A percentile compares a stretch with the other conserved stretches of the same genome.
phyloP scores from a whole-genome alignment of 2,888 invertebrate genomes.

The Limnephilus rhombicus region DNA sequence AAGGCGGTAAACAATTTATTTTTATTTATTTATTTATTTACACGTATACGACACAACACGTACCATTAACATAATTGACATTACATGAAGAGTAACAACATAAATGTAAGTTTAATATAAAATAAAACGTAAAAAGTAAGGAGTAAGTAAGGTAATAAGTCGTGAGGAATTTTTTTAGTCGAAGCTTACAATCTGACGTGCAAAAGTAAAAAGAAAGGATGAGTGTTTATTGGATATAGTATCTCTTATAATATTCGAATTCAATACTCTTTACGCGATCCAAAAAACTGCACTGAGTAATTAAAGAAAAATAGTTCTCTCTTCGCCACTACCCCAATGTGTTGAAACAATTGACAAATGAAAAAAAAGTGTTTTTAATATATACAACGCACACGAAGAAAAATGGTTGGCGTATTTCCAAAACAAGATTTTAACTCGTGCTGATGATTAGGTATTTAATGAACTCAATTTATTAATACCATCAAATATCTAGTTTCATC shows the following conservation, averaged over 20 bases:
- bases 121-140: too few relatives aligned
- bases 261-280: neutral
- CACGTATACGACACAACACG: too few relatives aligned
- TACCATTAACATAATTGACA: too few relatives aligned
- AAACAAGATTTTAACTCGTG: neutral
- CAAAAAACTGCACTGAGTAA: neutral
- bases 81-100: too few relatives aligned
- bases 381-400: neutral
- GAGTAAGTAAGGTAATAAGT: too few relatives aligned
- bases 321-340: neutral
- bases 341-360: neutral
- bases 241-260: neutral
- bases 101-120: too few relatives aligned
- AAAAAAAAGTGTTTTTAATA: neutral
- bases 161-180: too few relatives aligned
- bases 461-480: neutral
- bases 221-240: neutral
- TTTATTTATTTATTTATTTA: too few relatives aligned
- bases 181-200: too few relatives aligned
- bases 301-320: neutral
- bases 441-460: neutral
- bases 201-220: neutral
- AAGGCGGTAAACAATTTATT: neutral
- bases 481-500: neutral
- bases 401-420: neutral